A percentile compares a stretch with the other conserved stretches of the same genome.
Conservation (phyloP, 2,888 invertebrate species). For the Volucella inanis region DNA sequence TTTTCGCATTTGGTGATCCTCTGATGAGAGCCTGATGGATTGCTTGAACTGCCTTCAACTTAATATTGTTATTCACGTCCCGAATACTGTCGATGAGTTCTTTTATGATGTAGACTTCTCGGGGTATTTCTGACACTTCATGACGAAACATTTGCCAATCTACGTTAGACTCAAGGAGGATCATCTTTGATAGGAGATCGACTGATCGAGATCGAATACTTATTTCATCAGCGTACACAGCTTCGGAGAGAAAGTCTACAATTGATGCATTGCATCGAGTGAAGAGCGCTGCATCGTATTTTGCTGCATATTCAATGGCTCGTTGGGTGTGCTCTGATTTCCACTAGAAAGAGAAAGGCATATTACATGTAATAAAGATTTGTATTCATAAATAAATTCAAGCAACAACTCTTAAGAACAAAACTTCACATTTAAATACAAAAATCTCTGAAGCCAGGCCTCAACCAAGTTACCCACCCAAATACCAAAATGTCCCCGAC, state of each 20-base stretch:
- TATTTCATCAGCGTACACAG: slow-evolving; percentile 80
- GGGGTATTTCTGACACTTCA: slow-evolving; percentile 80
- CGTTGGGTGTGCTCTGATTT: slow-evolving; percentile 79
- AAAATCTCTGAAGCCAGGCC: no score
- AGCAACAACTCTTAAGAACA: no score
- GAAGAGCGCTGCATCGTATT: slow-evolving; percentile 82
- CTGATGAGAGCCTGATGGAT: slow-evolving; percentile 77
- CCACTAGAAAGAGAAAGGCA: slow-evolving; percentile 77
- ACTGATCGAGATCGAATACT: slow-evolving; percentile 80
- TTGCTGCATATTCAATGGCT: slow-evolving; percentile 81
- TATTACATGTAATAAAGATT: no score
- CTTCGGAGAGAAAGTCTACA: slow-evolving; percentile 78
- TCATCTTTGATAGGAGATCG: slow-evolving; percentile 80
- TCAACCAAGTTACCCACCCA: no score
- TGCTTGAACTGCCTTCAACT: slow-evolving; percentile 80
- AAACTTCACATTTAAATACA: no score
- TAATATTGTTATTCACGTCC: slow-evolving; percentile 80
- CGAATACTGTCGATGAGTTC: slow-evolving; percentile 79
- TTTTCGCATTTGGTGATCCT: slow-evolving; percentile 79
- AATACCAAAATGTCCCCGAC: no score
- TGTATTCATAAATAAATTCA: no score
- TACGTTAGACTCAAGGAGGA: slow-evolving; percentile 80
- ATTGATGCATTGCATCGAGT: slow-evolving; percentile 82
- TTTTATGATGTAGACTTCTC: slow-evolving; percentile 80
- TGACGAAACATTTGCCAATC: slow-evolving; percentile 82